Base-by-base conservation (phyloP, 2,113 vertebrate species). In the Thinocorus orbignyianus region DNA sequence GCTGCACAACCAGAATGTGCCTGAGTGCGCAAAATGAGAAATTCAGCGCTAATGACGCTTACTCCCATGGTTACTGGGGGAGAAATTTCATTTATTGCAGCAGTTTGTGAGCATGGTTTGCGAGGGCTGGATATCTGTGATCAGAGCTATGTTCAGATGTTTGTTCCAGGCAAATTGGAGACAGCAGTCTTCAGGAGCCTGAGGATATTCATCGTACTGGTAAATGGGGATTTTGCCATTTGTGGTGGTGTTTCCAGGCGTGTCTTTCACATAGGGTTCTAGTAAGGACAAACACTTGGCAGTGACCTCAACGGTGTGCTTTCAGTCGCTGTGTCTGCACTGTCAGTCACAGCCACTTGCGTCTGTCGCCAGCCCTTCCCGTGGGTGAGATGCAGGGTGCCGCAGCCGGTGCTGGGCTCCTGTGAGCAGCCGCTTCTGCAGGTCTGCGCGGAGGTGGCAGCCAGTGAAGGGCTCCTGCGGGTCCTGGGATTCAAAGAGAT, bases 331-430 rank as follows among this genome's bases (percentile, higher is more conserved):
- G 1, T 39, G 26, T n/a, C 55, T 70, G n/a, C 57, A 42, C 1
- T 2, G 18, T 54, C 31, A 8, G 18, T 54, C 5, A 1, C 25
- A 8, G 0, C 49, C n/a, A 3, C 6, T 3, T 0, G 2, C 55
- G 74, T 49, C 65, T 82, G 65, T 30, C 58, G n/a, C 31, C 10
- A 1, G 0, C 19, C 10, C 3, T 16, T 79, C 58, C 44, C 54
- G 19, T 60, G 4, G 52, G 42, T 1, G 13, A 85, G 60, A 25
- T 44, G 35, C 54, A 66, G 46, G 46, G 17, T 57, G 61, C 23
- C 17, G 23, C 17, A 10, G 64, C 19, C 81, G 35, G 20, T 20
- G 39, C 66, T 68, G 58, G 25, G 61, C 58, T 70, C 46, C 61
- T 61, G 57, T 33, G 62, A 48, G 26, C 42, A 83, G 79, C 69